These are phyloP conservation scores for Benitochromis conjunctus DNA, from an alignment of 2,113 vertebrate genomes.

Conservation along the genomic window DNA sequence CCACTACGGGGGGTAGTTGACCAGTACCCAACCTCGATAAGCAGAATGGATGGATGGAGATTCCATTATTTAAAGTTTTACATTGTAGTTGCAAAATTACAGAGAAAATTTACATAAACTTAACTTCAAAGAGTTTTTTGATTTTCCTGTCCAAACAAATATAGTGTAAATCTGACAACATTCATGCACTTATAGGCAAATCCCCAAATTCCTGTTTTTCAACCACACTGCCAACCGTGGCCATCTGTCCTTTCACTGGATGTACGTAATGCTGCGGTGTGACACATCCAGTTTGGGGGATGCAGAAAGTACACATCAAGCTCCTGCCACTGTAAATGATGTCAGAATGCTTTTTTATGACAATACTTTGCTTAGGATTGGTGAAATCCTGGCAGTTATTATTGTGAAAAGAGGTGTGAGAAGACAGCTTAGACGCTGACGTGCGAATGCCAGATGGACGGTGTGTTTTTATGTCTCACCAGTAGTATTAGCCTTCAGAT, in stretches of 20 bases:
- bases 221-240: neutral
- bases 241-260: conserved; percentile 6
- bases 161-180: neutral
- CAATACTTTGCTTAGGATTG: conserved; percentile 30
- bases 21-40: neutral
- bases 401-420: conserved; percentile 22
- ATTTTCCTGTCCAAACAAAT: neutral
- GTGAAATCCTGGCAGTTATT: neutral
- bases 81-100: neutral
- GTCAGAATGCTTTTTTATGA: conserved; percentile 22
- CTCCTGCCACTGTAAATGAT: conserved; percentile 40
- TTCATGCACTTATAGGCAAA: neutral
- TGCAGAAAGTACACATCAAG: neutral
- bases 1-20: neutral
- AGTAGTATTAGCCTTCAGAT: conserved; percentile 7
- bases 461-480: conserved; percentile 14
- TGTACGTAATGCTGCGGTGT: neutral
- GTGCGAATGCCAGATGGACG: conserved; percentile 47
- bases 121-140: neutral
- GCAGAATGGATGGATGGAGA: neutral
- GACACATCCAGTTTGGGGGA: conserved; percentile 18
- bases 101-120: neutral
- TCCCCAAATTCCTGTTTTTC: neutral
- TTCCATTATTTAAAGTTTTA: neutral
- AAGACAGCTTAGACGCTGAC: conserved; percentile 27